Evolutionary conservation across 2,888 invertebrate species (phyloP).

Genomic region (Alcis repandata): DNA sequence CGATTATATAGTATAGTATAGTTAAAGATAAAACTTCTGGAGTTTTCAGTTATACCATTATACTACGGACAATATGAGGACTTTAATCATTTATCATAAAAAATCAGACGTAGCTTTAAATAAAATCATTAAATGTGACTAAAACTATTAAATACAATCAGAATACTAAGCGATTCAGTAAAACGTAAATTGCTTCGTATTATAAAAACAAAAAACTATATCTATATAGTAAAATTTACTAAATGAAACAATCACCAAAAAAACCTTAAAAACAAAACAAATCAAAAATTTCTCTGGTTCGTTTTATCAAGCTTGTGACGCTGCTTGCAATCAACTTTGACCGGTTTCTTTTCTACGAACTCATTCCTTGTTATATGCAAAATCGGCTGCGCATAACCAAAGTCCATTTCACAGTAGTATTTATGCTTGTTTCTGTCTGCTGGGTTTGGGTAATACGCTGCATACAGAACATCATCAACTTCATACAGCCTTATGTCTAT

Average conservation of each 20-base stretch:
- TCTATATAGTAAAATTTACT: slow-evolving; percentile 1
- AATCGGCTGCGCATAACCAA: slow-evolving; percentile 74
- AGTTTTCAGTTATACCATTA: too few species aligned
- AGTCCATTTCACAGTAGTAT: slow-evolving; percentile 85
- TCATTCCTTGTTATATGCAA: slow-evolving; percentile 71
- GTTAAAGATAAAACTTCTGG: too few species aligned
- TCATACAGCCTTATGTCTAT: slow-evolving; percentile 73
- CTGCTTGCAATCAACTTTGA: slow-evolving; percentile 73
- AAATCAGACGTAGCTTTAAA: too few species aligned
- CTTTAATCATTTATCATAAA: too few species aligned
- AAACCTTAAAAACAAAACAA: slow-evolving; percentile 24
- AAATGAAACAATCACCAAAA: slow-evolving; percentile 5
- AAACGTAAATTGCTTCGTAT: too few species aligned
- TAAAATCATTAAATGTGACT: too few species aligned
- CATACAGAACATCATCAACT: slow-evolving; percentile 66
- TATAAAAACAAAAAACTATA: too few species aligned
- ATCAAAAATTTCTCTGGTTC: slow-evolving; percentile 58
- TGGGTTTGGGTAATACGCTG: slow-evolving; percentile 77
- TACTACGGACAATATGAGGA: too few species aligned
- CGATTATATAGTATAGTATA: too few species aligned
- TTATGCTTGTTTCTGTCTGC: slow-evolving; percentile 82
- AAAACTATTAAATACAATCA: too few species aligned
- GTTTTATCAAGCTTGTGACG: slow-evolving; percentile 72
- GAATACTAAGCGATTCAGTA: too few species aligned
- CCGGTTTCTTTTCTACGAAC: slow-evolving; percentile 55